Evolutionary conservation across 2,888 invertebrate genomes (phyloP).

Genomic region (Drosophila putrida): DNA sequence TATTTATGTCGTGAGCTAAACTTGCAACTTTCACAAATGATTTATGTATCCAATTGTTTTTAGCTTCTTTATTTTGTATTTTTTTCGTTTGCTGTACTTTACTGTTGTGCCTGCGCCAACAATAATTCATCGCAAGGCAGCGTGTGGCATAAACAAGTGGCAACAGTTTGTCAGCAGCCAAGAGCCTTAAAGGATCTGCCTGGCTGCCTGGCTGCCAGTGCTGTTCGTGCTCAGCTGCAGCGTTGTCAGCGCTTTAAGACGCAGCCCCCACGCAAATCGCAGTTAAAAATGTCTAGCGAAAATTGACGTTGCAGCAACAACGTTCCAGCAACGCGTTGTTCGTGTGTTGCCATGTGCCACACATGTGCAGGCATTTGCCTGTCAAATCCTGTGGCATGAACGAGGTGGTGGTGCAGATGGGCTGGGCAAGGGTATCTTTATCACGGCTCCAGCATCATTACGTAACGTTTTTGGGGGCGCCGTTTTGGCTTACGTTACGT

Average conservation of each 20-base stretch:
- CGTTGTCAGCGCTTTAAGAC: slow-evolving; percentile 57
- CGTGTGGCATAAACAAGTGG: slow-evolving; percentile 78
- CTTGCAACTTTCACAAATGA: slow-evolving; percentile 78
- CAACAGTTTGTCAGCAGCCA: slow-evolving; percentile 77
- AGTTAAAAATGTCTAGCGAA: slow-evolving; percentile 64
- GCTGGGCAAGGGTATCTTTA: slow-evolving; percentile 54
- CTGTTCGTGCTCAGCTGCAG: slow-evolving; percentile 42
- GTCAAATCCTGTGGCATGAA: slow-evolving; percentile 22
- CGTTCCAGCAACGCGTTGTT: too few relatives aligned
- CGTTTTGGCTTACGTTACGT: slow-evolving; percentile 69
- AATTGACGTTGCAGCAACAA: slow-evolving; percentile 50
- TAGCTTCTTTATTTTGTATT: slow-evolving; percentile 37
- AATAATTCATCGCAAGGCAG: slow-evolving; percentile 73
- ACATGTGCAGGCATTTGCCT: slow-evolving; percentile 56
- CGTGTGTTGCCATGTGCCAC: slow-evolving; percentile 40
- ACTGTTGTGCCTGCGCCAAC: slow-evolving; percentile 60
- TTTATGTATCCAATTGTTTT: slow-evolving; percentile 80
- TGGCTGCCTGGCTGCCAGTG: background rate
- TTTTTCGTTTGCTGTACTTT: slow-evolving; percentile 18
- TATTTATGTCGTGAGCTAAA: slow-evolving; percentile 78
- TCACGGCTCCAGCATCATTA: slow-evolving; percentile 66
- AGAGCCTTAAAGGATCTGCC: slow-evolving; percentile 64
- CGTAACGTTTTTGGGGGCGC: slow-evolving; percentile 56
- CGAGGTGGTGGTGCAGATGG: background rate
- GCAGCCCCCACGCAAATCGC: slow-evolving; percentile 53